Percentiles rank a stretch among this genome's conserved stretches.
Conservation (phyloP, 1,140 invertebrate genomes). For the Adelges cooleyi region DNA sequence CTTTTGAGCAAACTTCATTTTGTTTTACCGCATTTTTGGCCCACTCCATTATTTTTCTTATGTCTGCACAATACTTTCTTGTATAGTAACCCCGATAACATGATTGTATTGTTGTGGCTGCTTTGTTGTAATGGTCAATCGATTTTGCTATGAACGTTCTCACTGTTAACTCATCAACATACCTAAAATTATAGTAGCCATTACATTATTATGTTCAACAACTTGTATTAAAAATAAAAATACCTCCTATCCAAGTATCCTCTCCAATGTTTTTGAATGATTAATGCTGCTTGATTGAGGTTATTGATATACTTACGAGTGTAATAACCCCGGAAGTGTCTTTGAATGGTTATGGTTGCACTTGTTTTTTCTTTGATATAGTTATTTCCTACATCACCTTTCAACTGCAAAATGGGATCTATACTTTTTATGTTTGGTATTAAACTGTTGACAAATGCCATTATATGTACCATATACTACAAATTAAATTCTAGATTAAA, state of each 20-base stretch:
- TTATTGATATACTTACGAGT: not conserved
- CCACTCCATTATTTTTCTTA: not conserved
- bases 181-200: too few species aligned
- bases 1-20: not conserved
- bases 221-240: not conserved
- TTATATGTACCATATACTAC: not conserved
- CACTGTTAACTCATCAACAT: not conserved
- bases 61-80: not conserved
- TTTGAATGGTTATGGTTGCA: constrained; percentile 3
- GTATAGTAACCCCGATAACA: not conserved
- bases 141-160: too few species aligned
- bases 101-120: constrained; percentile 9
- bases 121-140: not conserved
- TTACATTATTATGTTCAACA: too few species aligned
- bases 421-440: not conserved
- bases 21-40: not conserved
- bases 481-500: too few species aligned
- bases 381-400: not conserved
- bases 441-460: constrained; percentile 3
- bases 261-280: constrained; percentile 8
- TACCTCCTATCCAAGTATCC: not conserved
- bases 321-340: constrained; percentile 8
- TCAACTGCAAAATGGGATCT: not conserved
- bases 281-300: not conserved
- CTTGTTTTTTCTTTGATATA: not conserved